phyloP scores from a whole-genome alignment of 2,113 vertebrate genomes.

The Platysteira castanea region DNA sequence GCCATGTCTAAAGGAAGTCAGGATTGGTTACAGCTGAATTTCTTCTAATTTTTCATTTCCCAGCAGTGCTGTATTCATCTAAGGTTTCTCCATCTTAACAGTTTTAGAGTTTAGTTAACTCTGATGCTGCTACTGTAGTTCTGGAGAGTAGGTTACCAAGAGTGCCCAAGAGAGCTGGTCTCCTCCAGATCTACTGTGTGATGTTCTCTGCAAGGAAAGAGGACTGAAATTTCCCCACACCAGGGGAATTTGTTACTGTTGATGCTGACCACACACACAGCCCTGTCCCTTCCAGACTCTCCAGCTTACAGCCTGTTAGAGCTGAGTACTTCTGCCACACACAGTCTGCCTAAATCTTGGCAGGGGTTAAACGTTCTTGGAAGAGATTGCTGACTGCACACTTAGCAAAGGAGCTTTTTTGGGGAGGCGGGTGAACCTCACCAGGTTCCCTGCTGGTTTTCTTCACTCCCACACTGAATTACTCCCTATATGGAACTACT shows the following conservation, averaged over 20 bases:
- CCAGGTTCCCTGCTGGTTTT: not conserved
- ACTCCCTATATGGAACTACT: not conserved
- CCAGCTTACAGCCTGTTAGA: not conserved
- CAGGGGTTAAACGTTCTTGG: not conserved
- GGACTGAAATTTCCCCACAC: not conserved
- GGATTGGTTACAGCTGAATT: slow-evolving; percentile 3
- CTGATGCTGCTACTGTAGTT: not conserved
- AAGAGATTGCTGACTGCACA: not conserved
- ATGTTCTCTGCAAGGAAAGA: not conserved
- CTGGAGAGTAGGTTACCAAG: not conserved
- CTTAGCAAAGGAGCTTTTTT: not conserved
- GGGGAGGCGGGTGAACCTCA: not conserved
- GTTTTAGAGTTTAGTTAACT: not conserved
- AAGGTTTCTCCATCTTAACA: slow-evolving; percentile 8
- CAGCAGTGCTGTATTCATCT: not conserved
- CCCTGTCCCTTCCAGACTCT: not conserved
- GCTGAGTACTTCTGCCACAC: not conserved
- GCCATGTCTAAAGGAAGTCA: slow-evolving; percentile 7
- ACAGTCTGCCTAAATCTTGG: not conserved
- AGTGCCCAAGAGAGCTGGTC: not conserved
- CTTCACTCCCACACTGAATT: not conserved
- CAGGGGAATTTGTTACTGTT: not conserved
- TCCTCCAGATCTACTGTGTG: not conserved
- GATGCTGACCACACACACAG: not conserved
- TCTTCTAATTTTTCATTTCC: slow-evolving; percentile 42